These are phyloP conservation scores for Catostomus latipinnis DNA, from an alignment of 2,797 vertebrate species.

Conservation along the genomic window DNA sequence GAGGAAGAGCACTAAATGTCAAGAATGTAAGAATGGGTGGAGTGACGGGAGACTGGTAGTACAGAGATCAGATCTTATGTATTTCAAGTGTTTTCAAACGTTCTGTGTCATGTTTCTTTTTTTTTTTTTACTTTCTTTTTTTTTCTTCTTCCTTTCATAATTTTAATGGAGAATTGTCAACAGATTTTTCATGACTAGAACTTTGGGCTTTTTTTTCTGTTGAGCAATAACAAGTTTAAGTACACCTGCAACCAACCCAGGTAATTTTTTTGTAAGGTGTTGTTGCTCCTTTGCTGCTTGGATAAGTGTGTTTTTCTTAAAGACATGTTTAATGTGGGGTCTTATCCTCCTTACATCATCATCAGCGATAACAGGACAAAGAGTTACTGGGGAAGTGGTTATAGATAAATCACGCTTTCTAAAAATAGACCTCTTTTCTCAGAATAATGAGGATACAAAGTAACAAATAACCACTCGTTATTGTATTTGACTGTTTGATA, in stretches of 20 bases:
- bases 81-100: slow-evolving; percentile 33
- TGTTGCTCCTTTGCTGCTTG: neutral
- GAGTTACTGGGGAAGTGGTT: slow-evolving; percentile 20
- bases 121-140: slow-evolving; percentile 11
- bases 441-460: neutral
- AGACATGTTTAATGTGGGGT: neutral
- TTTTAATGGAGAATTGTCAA: slow-evolving; percentile 11
- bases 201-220: neutral
- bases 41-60: slow-evolving; percentile 23
- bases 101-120: neutral
- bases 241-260: neutral
- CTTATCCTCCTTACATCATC: slow-evolving; percentile 8
- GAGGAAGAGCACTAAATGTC: slow-evolving; percentile 32
- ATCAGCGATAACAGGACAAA: neutral
- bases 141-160: neutral
- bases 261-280: slow-evolving; percentile 3
- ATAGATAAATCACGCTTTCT: neutral
- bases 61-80: slow-evolving; percentile 27
- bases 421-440: slow-evolving; percentile 12
- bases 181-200: neutral
- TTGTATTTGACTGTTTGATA: neutral
- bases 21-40: slow-evolving; percentile 9
- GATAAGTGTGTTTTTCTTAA: neutral
- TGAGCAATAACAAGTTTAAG: neutral
- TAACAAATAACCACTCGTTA: neutral